Percentiles rank a stretch among this genome's conserved stretches.
phyloP scores from a whole-genome alignment of 2,113 vertebrate species.

The Callipepla californica region DNA sequence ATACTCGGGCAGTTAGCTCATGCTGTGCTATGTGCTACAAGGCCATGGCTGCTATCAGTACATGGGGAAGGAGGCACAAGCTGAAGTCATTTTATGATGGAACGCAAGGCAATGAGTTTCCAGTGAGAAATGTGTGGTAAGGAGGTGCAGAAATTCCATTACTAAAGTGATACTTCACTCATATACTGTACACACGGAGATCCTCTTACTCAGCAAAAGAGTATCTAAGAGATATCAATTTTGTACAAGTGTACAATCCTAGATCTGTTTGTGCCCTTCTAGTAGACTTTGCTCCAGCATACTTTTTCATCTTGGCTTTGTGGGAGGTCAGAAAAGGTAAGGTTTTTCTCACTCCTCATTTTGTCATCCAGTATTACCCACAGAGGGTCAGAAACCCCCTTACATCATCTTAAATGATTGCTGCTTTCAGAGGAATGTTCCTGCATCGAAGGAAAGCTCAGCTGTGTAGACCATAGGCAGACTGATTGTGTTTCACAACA shows the following conservation, averaged over 20 bases:
- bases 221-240: conserved; percentile 11
- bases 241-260: neutral
- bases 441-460: conserved; percentile 30
- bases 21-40: neutral
- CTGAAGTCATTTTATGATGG: neutral
- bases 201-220: conserved; percentile 8
- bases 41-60: neutral
- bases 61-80: neutral
- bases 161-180: neutral
- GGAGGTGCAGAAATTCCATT: neutral
- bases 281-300: neutral
- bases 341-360: neutral
- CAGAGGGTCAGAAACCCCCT: conserved; percentile 1
- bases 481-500: conserved; percentile 70
- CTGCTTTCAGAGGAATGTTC: conserved; percentile 59
- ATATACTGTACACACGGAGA: neutral
- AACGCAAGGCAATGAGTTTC: neutral
- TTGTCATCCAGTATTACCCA: neutral
- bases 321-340: conserved; percentile 37
- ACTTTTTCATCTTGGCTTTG: neutral
- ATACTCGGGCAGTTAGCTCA: conserved; percentile 30
- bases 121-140: fast-evolving
- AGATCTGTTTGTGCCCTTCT: neutral
- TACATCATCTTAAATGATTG: neutral
- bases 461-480: conserved; percentile 42